phyloP scores from a whole-genome alignment of 2,888 invertebrate species.

The Sminthurides aquaticus region DNA sequence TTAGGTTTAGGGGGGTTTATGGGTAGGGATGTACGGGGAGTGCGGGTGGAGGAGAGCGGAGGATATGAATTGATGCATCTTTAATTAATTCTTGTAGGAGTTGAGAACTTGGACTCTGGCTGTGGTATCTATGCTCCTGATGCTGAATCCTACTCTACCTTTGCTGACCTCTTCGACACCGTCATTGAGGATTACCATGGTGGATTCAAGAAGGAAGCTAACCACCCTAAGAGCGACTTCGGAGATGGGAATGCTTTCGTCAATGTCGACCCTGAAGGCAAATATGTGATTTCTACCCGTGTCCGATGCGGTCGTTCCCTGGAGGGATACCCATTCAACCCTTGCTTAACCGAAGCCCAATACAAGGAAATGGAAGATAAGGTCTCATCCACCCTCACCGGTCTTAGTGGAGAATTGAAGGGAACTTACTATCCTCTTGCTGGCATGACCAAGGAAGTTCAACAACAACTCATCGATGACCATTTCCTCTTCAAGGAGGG shows the following conservation, averaged over 20 bases:
- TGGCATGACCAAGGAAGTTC: constrained; percentile 91
- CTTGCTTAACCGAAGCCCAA: constrained; percentile 90
- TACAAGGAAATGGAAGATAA: constrained; percentile 96
- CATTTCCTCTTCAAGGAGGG: constrained; percentile 98
- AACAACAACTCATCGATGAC: constrained; percentile 93
- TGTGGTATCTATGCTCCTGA: constrained; percentile 97
- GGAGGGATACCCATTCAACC: constrained; percentile 91
- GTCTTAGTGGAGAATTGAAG: constrained; percentile 80
- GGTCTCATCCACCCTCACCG: constrained; percentile 71
- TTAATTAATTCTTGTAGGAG: no score
- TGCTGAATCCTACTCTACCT: constrained; percentile 87
- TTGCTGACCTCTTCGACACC: constrained; percentile 89
- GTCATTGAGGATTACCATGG: constrained; percentile 96
- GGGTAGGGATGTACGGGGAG: no score
- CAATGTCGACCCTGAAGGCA: constrained; percentile 83
- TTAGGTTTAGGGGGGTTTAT: no score
- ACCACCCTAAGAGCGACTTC: constrained; percentile 89
- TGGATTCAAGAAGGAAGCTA: constrained; percentile 89
- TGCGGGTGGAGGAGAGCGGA: no score
- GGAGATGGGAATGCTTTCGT: constrained; percentile 84
- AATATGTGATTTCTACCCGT: constrained; percentile 89
- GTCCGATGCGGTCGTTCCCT: constrained; percentile 88
- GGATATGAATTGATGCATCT: no score
- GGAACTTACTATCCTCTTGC: constrained; percentile 91
- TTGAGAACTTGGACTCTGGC: constrained; percentile 92